A percentile compares a stretch with the other conserved stretches of the same genome.
Evolutionary conservation across 2,113 vertebrate species (phyloP).

Genomic region (Pandion haliaetus): DNA sequence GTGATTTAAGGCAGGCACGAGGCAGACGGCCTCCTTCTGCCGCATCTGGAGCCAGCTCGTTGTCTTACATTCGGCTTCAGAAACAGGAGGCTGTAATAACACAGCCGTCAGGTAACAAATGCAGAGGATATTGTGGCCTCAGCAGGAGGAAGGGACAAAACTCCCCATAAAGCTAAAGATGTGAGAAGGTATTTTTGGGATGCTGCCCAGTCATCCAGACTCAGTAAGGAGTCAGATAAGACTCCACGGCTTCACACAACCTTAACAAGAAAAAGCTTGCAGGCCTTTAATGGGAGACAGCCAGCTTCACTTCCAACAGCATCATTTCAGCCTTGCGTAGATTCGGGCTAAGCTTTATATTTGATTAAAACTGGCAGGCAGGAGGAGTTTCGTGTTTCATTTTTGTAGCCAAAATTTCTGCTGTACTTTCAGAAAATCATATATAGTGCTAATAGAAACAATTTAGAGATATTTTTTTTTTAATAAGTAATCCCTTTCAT

Average conservation of each 20-base stretch:
- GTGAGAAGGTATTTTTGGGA: slow-evolving; percentile 65
- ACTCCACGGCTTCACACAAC: slow-evolving; percentile 22
- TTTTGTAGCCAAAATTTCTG: slow-evolving; percentile 20
- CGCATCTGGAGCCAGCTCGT: not conserved
- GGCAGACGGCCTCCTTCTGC: not conserved
- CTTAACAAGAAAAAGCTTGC: not conserved
- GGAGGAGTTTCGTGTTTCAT: not conserved
- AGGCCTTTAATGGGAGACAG: slow-evolving; percentile 43
- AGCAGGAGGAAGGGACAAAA: slow-evolving; percentile 55
- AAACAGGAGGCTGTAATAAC: slow-evolving; percentile 48
- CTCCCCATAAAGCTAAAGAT: slow-evolving; percentile 59
- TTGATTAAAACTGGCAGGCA: slow-evolving; percentile 29
- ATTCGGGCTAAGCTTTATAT: not conserved
- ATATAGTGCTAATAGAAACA: not conserved
- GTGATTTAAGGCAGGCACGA: not conserved
- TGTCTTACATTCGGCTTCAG: not conserved
- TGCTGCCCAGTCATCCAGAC: slow-evolving; percentile 51
- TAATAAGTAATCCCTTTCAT: not conserved
- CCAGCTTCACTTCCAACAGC: slow-evolving; percentile 4
- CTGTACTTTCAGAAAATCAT: not conserved
- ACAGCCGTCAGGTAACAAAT: slow-evolving; percentile 11
- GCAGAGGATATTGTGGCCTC: slow-evolving; percentile 53
- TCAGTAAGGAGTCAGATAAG: slow-evolving; percentile 48
- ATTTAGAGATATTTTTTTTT: not conserved
- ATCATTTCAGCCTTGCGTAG: not conserved